phyloP scores from a whole-genome alignment of 2,113 vertebrate species.

The Mastomys coucha region DNA sequence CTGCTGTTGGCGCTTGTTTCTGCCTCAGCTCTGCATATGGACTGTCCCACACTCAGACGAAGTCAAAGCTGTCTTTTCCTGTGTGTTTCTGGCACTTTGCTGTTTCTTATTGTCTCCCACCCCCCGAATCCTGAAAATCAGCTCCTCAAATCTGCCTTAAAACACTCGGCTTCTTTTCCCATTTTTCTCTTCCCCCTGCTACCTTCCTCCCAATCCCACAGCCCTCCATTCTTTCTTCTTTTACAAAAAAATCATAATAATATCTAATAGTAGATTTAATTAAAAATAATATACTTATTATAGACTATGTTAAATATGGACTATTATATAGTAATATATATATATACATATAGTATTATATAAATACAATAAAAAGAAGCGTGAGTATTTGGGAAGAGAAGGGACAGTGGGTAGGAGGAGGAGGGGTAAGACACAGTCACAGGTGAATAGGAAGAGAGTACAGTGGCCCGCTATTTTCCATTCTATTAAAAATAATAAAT shows the following conservation, averaged over 20 bases:
- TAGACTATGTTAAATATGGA: neutral
- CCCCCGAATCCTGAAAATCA: neutral
- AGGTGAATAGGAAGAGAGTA: neutral
- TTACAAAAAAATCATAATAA: neutral
- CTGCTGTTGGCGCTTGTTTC: neutral
- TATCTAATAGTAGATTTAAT: neutral
- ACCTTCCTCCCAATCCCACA: neutral
- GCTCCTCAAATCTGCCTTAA: slow-evolving; percentile 32
- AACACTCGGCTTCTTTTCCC: too few relatives aligned
- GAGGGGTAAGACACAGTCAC: neutral
- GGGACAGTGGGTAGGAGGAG: neutral
- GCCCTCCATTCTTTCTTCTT: neutral
- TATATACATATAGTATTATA: neutral
- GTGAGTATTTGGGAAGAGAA: too few relatives aligned
- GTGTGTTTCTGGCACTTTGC: neutral
- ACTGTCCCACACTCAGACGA: neutral
- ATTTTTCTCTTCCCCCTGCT: neutral
- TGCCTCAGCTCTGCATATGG: neutral
- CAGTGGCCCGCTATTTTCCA: neutral
- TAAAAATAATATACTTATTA: neutral
- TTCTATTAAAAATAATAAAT: neutral
- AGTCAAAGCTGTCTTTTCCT: neutral
- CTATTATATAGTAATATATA: neutral
- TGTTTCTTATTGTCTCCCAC: neutral
- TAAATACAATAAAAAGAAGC: neutral